Evolutionary conservation across 2,888 invertebrate genomes (phyloP).

Genomic region (Lithodes maja): DNA sequence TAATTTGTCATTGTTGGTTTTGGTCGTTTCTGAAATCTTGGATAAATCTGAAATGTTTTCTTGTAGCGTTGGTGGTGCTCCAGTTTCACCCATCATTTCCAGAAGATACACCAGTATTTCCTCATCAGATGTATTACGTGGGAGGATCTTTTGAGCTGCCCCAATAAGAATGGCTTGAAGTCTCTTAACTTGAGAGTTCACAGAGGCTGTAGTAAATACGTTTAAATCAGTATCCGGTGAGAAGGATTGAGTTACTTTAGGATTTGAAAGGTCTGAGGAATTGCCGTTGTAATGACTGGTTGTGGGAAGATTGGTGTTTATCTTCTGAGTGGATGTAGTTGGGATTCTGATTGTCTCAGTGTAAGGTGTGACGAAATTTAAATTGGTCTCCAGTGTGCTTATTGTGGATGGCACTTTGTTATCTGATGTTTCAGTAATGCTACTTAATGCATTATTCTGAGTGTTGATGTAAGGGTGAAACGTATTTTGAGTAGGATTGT

Average conservation of each 20-base stretch:
- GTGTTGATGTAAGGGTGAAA: not conserved
- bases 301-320: not conserved
- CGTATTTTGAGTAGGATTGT: not conserved
- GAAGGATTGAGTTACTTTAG: not conserved
- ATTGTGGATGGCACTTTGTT: not conserved
- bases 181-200: not conserved
- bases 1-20: not conserved
- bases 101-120: slow-evolving; percentile 1
- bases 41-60: not conserved
- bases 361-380: not conserved
- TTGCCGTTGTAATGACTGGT: not conserved
- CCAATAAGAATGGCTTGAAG: slow-evolving; percentile 9
- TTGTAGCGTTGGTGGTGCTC: not conserved
- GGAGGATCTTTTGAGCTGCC: not conserved
- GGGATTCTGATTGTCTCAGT: not conserved
- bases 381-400: not conserved
- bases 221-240: not conserved
- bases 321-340: not conserved
- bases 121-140: slow-evolving; percentile 12
- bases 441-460: not conserved
- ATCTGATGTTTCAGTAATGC: not conserved
- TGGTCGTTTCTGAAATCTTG: not conserved
- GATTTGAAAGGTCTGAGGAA: not conserved
- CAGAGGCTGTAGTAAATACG: not conserved
- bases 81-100: not conserved